Conservation (phyloP, 2,888 invertebrate species). For the Dynastes maya region DNA sequence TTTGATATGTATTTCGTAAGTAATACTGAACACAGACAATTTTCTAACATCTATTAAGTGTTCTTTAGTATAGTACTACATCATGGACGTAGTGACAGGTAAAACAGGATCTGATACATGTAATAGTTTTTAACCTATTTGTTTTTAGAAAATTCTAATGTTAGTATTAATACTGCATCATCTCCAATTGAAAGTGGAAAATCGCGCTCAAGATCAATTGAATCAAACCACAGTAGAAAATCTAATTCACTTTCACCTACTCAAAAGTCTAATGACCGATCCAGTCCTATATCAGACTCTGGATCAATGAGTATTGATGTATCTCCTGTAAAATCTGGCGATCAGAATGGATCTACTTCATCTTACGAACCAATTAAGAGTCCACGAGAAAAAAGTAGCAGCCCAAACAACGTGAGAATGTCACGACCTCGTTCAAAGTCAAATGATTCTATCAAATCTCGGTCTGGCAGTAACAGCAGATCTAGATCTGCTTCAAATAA, state of each 20-base stretch:
- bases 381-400: conserved; percentile 56
- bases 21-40: neutral
- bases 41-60: neutral
- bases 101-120: neutral
- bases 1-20: conserved; percentile 4
- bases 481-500: conserved; percentile 58
- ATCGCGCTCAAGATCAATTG: conserved; percentile 61
- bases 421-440: conserved; percentile 62
- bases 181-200: conserved; percentile 39
- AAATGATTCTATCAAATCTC: conserved; percentile 53
- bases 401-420: conserved; percentile 63
- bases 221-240: conserved; percentile 57
- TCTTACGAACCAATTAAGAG: conserved; percentile 57
- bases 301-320: conserved; percentile 57
- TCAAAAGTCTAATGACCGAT: conserved; percentile 44
- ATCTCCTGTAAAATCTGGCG: conserved; percentile 55
- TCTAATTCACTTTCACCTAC: conserved; percentile 54
- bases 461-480: conserved; percentile 47
- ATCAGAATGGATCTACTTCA: conserved; percentile 56
- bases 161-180: conserved; percentile 29
- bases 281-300: conserved; percentile 55
- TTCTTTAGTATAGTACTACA: neutral
- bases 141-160: conserved; percentile 35
- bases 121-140: conserved; percentile 34
- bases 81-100: conserved; percentile 44